phyloP scores from a whole-genome alignment of 1,140 invertebrate species.

The Eumeta japonica region DNA sequence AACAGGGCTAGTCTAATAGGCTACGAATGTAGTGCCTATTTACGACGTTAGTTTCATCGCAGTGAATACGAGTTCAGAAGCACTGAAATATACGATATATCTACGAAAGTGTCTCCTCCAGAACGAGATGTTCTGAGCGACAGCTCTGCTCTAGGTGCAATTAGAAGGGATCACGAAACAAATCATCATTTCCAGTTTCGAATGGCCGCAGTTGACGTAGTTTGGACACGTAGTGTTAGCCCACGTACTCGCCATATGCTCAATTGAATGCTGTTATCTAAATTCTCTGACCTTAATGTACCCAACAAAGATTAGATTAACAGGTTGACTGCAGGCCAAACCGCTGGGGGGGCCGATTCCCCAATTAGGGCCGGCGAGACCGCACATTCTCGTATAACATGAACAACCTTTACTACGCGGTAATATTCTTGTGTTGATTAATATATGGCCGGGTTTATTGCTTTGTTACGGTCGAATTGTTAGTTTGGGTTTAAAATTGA shows the following conservation, averaged over 20 bases:
- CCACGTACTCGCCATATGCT: too few relatives aligned
- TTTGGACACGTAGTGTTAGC: too few relatives aligned
- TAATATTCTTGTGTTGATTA: too few relatives aligned
- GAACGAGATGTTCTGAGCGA: not conserved
- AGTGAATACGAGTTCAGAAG: not conserved
- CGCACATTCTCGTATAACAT: too few relatives aligned
- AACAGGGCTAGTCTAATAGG: too few relatives aligned
- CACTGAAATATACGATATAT: not conserved
- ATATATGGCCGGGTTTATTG: slow-evolving; percentile 20
- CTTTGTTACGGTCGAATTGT: too few relatives aligned
- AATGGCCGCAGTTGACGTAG: slow-evolving; percentile 22
- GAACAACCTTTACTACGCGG: too few relatives aligned
- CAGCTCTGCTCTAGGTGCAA: not conserved
- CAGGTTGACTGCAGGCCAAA: slow-evolving; percentile 23
- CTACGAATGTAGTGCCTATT: too few relatives aligned
- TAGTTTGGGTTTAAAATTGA: too few relatives aligned
- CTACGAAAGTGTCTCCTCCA: not conserved
- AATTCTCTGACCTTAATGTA: slow-evolving; percentile 34
- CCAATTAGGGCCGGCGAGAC: too few relatives aligned
- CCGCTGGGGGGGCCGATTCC: slow-evolving; percentile 20
- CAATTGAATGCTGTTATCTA: slow-evolving; percentile 48
- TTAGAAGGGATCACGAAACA: slow-evolving; percentile 21
- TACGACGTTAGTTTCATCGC: too few relatives aligned
- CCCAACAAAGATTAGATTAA: slow-evolving; percentile 43
- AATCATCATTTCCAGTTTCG: slow-evolving; percentile 14